phyloP scores from a whole-genome alignment of 2,888 invertebrate species.

The Tinea trinotella region DNA sequence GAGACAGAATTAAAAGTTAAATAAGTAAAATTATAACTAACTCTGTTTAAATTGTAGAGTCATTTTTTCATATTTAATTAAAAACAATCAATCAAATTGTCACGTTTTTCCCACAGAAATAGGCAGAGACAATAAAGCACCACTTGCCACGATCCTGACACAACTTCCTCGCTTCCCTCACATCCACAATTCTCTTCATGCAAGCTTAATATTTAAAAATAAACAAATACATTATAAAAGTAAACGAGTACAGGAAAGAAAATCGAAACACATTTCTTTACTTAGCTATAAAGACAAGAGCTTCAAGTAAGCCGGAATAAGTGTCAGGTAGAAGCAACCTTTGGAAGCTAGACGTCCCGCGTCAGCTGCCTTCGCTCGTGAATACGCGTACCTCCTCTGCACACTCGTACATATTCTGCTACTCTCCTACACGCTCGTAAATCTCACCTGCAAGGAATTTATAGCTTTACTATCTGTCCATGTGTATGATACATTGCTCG shows the following conservation, averaged over 20 bases:
- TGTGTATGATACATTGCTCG: slow-evolving; percentile 1
- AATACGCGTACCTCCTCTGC: not conserved
- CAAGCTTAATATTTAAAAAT: too few relatives aligned
- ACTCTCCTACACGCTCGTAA: slow-evolving; percentile 16
- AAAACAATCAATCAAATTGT: too few relatives aligned
- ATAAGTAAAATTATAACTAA: not conserved
- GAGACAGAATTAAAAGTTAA: not conserved
- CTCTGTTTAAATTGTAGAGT: not conserved
- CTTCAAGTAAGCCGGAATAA: not conserved
- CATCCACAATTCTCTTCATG: too few relatives aligned
- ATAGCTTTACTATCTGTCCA: slow-evolving; percentile 6
- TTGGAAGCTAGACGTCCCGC: not conserved
- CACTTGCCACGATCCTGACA: too few relatives aligned
- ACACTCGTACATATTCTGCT: slow-evolving; percentile 3
- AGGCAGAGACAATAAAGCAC: too few relatives aligned
- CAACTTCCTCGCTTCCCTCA: too few relatives aligned
- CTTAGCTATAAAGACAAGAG: not conserved
- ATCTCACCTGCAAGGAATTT: slow-evolving; percentile 14
- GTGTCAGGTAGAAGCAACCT: not conserved
- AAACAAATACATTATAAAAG: too few relatives aligned
- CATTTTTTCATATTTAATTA: too few relatives aligned
- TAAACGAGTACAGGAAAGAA: too few relatives aligned
- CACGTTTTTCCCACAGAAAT: too few relatives aligned
- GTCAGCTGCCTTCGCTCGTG: slow-evolving; percentile 8
- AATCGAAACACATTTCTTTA: not conserved